These are phyloP conservation scores for Lepidurus apus DNA, from an alignment of 1,140 invertebrate genomes.

Conservation along the genomic window DNA sequence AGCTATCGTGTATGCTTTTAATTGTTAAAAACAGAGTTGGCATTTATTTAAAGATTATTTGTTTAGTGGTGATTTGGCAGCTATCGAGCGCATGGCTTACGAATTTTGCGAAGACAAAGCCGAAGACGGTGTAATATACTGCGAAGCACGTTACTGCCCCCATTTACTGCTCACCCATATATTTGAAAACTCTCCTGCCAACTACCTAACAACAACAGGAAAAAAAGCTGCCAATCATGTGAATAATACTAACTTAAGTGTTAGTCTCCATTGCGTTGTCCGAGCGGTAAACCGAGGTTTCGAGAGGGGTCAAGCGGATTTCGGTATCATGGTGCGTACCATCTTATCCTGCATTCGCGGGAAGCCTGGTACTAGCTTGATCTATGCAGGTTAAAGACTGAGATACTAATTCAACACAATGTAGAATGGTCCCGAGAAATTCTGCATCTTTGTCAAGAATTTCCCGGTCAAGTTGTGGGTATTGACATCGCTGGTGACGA, in stretches of 20 bases:
- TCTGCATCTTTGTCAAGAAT: constrained; percentile 49
- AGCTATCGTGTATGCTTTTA: constrained; percentile 44
- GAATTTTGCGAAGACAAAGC: constrained; percentile 57
- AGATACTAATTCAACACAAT: background rate
- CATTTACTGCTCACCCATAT: constrained; percentile 45
- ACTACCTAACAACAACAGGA: background rate
- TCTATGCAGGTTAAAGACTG: constrained; percentile 10
- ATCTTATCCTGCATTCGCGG: constrained; percentile 51
- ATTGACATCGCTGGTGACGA: constrained; percentile 57
- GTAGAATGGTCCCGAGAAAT: constrained; percentile 47
- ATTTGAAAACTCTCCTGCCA: constrained; percentile 25
- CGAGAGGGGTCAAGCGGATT: constrained; percentile 48
- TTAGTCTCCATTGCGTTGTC: constrained; percentile 45
- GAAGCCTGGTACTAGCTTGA: constrained; percentile 41
- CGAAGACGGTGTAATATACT: constrained; percentile 50
- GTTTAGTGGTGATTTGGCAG: background rate
- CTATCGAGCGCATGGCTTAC: constrained; percentile 50
- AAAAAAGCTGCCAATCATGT: background rate
- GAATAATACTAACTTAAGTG: constrained; percentile 35
- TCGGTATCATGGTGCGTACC: constrained; percentile 49
- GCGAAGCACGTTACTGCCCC: constrained; percentile 55
- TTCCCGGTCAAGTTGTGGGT: constrained; percentile 50
- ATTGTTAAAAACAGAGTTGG: constrained; percentile 23
- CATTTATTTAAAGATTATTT: constrained; percentile 27
- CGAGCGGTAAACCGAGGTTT: constrained; percentile 49